Percentiles rank a stretch among this genome's conserved stretches.
Evolutionary conservation across 35 echinoderm and acorn worm genomes (phyloP).

Genomic region (Acanthaster planci): DNA sequence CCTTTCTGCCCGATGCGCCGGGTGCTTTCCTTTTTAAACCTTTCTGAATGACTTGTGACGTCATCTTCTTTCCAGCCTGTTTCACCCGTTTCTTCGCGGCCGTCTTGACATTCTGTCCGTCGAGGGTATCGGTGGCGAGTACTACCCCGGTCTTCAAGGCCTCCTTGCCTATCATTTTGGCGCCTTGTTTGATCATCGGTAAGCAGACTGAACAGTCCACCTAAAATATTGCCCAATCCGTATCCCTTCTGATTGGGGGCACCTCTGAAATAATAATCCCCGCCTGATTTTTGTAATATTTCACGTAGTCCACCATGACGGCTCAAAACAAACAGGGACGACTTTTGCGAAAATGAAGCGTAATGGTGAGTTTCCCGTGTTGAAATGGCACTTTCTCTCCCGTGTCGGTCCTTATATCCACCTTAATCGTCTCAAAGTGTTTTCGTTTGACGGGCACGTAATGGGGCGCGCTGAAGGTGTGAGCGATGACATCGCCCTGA

Average conservation of each 20-base stretch:
- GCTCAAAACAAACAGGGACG: too few species aligned
- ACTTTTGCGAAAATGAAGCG: too few species aligned
- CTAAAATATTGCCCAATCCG: slow-evolving; percentile 60
- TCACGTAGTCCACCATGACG: background rate
- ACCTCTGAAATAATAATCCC: slow-evolving; percentile 9
- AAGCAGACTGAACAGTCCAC: slow-evolving; percentile 44
- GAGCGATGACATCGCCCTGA: too few species aligned
- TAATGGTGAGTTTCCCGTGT: too few species aligned
- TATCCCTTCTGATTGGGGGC: slow-evolving; percentile 23
- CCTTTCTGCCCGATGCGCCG: background rate
- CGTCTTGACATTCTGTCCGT: slow-evolving; percentile 10
- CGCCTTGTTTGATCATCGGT: slow-evolving; percentile 32
- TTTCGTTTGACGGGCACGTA: too few species aligned
- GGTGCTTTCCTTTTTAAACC: slow-evolving; percentile 39
- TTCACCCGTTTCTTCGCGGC: background rate
- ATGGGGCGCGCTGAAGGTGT: too few species aligned
- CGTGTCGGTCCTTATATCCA: too few species aligned
- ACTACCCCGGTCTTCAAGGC: slow-evolving; percentile 45
- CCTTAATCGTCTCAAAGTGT: too few species aligned
- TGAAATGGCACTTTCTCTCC: too few species aligned
- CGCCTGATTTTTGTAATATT: slow-evolving; percentile 8
- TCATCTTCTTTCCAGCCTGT: too few species aligned
- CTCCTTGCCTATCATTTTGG: slow-evolving; percentile 49
- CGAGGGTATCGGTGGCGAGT: slow-evolving; percentile 51
- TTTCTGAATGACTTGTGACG: too few species aligned